Conservation (phyloP, 2,888 invertebrate species). For the Sericinus montela region DNA sequence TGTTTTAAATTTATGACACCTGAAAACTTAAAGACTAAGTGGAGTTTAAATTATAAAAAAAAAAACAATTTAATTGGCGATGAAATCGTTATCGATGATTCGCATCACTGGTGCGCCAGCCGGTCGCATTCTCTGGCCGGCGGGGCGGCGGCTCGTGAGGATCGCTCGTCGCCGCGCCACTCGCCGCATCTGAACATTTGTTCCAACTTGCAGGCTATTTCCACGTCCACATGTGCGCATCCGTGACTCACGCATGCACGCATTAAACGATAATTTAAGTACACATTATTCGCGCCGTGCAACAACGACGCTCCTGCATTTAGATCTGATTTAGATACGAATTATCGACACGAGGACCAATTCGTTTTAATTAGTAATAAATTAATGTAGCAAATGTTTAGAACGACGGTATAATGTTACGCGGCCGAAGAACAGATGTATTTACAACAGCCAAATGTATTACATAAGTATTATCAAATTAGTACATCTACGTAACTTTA, state of each 20-base stretch:
- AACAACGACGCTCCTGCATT: conserved; percentile 35
- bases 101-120: conserved; percentile 67
- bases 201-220: conserved; percentile 65
- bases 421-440: too few relatives aligned
- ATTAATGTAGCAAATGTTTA: too few relatives aligned
- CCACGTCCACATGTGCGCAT: conserved; percentile 67
- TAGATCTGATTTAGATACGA: conserved; percentile 50
- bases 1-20: too few relatives aligned
- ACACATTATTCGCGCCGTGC: conserved; percentile 44
- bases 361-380: neutral
- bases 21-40: too few relatives aligned
- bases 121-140: conserved; percentile 72
- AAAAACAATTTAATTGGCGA: conserved; percentile 18
- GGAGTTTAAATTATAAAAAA: conserved; percentile 6
- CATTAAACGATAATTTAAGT: conserved; percentile 55
- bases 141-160: conserved; percentile 59
- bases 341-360: conserved; percentile 18
- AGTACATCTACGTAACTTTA: too few relatives aligned
- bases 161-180: conserved; percentile 48
- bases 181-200: conserved; percentile 59
- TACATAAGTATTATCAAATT: too few relatives aligned
- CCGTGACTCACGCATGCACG: conserved; percentile 71
- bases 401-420: too few relatives aligned
- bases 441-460: too few relatives aligned
- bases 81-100: conserved; percentile 38